Percentiles rank a stretch among this genome's conserved stretches.
These are phyloP conservation scores for Drosophila mimetica DNA, from an alignment of 2,888 invertebrate species.

Conservation along the genomic window DNA sequence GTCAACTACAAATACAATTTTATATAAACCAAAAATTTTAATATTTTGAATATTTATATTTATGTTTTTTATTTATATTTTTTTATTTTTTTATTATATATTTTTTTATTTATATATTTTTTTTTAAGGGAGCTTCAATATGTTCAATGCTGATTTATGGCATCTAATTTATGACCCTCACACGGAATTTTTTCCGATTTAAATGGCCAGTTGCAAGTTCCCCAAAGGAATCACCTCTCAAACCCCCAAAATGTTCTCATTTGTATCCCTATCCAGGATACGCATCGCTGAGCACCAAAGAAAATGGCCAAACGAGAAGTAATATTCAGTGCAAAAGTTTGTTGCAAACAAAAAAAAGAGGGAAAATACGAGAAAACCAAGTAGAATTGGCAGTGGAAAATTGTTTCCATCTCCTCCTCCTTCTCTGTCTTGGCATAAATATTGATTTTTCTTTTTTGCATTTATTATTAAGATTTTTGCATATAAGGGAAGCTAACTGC, in stretches of 20 bases:
- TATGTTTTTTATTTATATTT: too few species aligned
- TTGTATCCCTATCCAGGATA: slow-evolving; percentile 35
- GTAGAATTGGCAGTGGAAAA: slow-evolving; percentile 20
- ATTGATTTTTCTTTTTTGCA: slow-evolving; percentile 36
- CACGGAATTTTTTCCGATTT: neutral
- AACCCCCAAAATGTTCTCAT: slow-evolving; percentile 5
- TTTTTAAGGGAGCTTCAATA: too few species aligned
- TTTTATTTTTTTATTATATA: too few species aligned
- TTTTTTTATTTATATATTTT: too few species aligned
- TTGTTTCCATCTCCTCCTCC: slow-evolving; percentile 17
- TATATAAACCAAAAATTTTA: too few species aligned
- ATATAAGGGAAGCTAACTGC: slow-evolving; percentile 17
- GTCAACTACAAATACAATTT: too few species aligned
- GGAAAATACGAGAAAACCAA: neutral
- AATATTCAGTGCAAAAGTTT: slow-evolving; percentile 41
- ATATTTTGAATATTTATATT: too few species aligned
- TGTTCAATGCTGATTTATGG: too few species aligned
- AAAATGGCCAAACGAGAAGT: slow-evolving; percentile 16
- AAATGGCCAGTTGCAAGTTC: slow-evolving; percentile 19
- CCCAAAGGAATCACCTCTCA: neutral
- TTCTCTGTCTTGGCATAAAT: slow-evolving; percentile 29
- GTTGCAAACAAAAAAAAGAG: slow-evolving; percentile 24
- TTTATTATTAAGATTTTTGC: slow-evolving; percentile 28
- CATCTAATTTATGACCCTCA: too few species aligned
- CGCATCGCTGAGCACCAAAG: slow-evolving; percentile 39